These are phyloP conservation scores for Ectemnius cavifrons DNA, from an alignment of 2,888 invertebrate species.

Conservation along the genomic window DNA sequence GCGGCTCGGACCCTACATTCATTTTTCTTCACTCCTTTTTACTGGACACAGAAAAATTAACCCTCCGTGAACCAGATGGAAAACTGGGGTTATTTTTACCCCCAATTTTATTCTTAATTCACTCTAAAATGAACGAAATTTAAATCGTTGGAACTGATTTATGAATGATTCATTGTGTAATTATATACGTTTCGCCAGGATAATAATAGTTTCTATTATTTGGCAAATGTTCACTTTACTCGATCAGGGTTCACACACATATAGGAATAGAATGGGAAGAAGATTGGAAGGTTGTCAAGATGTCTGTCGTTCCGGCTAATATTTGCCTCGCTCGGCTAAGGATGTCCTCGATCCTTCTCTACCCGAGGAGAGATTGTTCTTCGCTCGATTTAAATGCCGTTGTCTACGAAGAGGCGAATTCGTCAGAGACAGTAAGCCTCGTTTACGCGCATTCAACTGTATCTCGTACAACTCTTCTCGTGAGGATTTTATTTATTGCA, in stretches of 20 bases:
- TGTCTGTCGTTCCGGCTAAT: conserved; percentile 44
- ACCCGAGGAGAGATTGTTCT: conserved; percentile 47
- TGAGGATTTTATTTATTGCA: conserved; percentile 62
- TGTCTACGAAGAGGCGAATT: conserved; percentile 35
- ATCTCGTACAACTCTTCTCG: background rate
- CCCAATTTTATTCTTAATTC: too few relatives aligned
- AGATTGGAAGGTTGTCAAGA: conserved; percentile 31
- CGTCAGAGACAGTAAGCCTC: conserved; percentile 28
- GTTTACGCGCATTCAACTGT: background rate
- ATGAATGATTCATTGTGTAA: too few relatives aligned
- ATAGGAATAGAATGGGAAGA: too few relatives aligned
- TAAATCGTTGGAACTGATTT: too few relatives aligned
- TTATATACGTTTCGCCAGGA: too few relatives aligned
- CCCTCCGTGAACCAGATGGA: too few relatives aligned
- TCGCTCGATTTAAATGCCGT: conserved; percentile 61
- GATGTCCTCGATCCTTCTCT: too few relatives aligned
- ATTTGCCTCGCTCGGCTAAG: conserved; percentile 28
- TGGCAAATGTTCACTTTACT: too few relatives aligned
- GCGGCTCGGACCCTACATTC: background rate
- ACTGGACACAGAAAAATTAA: background rate
- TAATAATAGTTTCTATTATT: too few relatives aligned
- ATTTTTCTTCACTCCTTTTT: background rate
- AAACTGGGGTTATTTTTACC: too few relatives aligned
- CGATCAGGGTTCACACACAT: too few relatives aligned
- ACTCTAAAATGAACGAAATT: too few relatives aligned